These are phyloP conservation scores for Rhodeus uyekii DNA, from an alignment of 2,797 vertebrate species.

Conservation along the genomic window DNA sequence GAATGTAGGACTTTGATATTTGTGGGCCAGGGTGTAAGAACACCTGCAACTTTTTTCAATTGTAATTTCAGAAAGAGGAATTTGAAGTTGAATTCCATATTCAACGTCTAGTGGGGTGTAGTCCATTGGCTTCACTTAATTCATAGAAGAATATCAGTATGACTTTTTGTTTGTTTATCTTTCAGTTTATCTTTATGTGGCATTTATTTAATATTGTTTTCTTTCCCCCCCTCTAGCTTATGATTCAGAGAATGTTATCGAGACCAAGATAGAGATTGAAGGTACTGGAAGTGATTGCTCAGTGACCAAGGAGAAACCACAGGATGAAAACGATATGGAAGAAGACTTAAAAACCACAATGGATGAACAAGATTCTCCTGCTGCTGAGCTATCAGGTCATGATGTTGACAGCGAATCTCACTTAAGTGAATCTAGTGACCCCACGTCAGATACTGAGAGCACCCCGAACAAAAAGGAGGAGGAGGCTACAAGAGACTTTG, in stretches of 20 bases:
- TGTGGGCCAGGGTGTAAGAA: not conserved
- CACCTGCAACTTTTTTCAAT: not conserved
- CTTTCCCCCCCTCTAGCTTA: constrained; percentile 78
- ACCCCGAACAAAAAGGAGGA: constrained; percentile 85
- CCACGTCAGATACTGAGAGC: constrained; percentile 89
- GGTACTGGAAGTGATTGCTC: constrained; percentile 80
- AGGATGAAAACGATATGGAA: constrained; percentile 77
- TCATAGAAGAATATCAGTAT: not conserved
- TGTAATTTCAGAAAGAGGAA: not conserved
- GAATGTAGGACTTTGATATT: not conserved
- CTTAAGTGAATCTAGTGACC: constrained; percentile 91
- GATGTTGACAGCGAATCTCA: constrained; percentile 96
- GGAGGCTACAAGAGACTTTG: constrained; percentile 71
- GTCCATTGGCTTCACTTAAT: not conserved
- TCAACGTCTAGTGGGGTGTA: not conserved
- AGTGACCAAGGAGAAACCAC: constrained; percentile 78
- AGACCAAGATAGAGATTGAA: constrained; percentile 81
- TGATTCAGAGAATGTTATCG: constrained; percentile 89
- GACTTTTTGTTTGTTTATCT: not conserved
- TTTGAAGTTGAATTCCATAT: not conserved
- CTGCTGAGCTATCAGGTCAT: constrained; percentile 87
- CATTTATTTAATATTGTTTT: constrained; percentile 2
- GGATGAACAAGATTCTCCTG: constrained; percentile 86
- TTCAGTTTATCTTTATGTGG: constrained; percentile 58
- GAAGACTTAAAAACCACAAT: constrained; percentile 82